Conservation (phyloP, 2,888 invertebrate species). For the Sphinx pinastri region DNA sequence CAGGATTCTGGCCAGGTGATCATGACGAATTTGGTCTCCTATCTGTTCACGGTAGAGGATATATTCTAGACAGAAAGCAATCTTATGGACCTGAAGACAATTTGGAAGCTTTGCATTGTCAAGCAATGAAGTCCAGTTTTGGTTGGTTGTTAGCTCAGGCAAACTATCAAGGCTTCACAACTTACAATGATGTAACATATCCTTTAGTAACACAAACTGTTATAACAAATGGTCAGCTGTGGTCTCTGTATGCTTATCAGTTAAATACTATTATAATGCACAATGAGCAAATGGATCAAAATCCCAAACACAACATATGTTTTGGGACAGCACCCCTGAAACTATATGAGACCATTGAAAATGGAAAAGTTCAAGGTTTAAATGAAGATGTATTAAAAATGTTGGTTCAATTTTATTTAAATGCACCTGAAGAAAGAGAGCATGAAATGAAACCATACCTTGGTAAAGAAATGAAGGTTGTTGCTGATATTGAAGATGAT, state of each 20-base stretch:
- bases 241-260: slow-evolving; percentile 96
- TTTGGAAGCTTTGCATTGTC: slow-evolving; percentile 87
- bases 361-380: slow-evolving; percentile 89
- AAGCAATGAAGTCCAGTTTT: slow-evolving; percentile 91
- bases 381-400: slow-evolving; percentile 91
- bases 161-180: slow-evolving; percentile 94
- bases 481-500: slow-evolving; percentile 88
- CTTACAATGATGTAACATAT: slow-evolving; percentile 94
- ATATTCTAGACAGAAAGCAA: slow-evolving; percentile 77
- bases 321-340: slow-evolving; percentile 89
- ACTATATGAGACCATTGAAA: slow-evolving; percentile 89
- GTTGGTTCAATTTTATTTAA: slow-evolving; percentile 89
- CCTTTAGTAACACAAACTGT: slow-evolving; percentile 95
- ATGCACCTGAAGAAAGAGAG: slow-evolving; percentile 85
- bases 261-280: slow-evolving; percentile 92
- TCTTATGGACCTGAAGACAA: slow-evolving; percentile 82
- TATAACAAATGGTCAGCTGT: slow-evolving; percentile 93
- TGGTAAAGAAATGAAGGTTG: slow-evolving; percentile 77
- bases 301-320: slow-evolving; percentile 90
- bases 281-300: slow-evolving; percentile 84
- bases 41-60: slow-evolving; percentile 88
- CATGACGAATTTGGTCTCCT: slow-evolving; percentile 89
- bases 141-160: slow-evolving; percentile 92
- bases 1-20: slow-evolving; percentile 94
- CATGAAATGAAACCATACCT: slow-evolving; percentile 90